These are phyloP conservation scores for Ceuthmochares aereus DNA, from an alignment of 2,113 vertebrate species.

Conservation along the genomic window DNA sequence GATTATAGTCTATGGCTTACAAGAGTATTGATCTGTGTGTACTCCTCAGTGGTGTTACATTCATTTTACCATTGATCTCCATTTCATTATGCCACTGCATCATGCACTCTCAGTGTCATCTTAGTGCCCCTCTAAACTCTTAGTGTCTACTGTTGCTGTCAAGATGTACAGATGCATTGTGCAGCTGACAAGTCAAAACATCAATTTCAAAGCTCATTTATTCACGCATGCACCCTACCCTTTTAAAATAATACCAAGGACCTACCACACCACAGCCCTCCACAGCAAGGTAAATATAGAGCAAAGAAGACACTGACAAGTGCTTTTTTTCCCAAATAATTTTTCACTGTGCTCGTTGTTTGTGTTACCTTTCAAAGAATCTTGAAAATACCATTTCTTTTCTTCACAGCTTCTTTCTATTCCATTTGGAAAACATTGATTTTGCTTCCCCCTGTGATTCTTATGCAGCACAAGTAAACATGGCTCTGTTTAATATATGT, in stretches of 20 bases:
- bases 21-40: slow-evolving; percentile 70
- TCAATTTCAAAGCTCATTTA: slow-evolving; percentile 1
- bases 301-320: background rate
- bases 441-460: slow-evolving; percentile 45
- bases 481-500: slow-evolving; percentile 66
- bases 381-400: slow-evolving; percentile 62
- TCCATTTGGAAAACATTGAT: slow-evolving; percentile 69
- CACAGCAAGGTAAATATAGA: background rate
- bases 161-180: background rate
- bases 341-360: slow-evolving; percentile 11
- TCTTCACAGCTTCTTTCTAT: slow-evolving; percentile 34
- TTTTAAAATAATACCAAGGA: slow-evolving; percentile 15
- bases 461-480: slow-evolving; percentile 59
- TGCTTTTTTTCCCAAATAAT: background rate
- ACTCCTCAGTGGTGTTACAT: slow-evolving; percentile 54
- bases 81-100: slow-evolving; percentile 60
- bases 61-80: slow-evolving; percentile 71
- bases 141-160: slow-evolving; percentile 27
- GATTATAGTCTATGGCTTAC: slow-evolving; percentile 52
- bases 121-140: slow-evolving; percentile 6
- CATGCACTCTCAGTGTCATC: slow-evolving; percentile 58
- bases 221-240: background rate
- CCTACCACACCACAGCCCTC: background rate
- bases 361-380: slow-evolving; percentile 61
- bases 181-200: slow-evolving; percentile 12